Base-by-base conservation (phyloP, 2,888 invertebrate species). In the Microctonus hyperodae region DNA sequence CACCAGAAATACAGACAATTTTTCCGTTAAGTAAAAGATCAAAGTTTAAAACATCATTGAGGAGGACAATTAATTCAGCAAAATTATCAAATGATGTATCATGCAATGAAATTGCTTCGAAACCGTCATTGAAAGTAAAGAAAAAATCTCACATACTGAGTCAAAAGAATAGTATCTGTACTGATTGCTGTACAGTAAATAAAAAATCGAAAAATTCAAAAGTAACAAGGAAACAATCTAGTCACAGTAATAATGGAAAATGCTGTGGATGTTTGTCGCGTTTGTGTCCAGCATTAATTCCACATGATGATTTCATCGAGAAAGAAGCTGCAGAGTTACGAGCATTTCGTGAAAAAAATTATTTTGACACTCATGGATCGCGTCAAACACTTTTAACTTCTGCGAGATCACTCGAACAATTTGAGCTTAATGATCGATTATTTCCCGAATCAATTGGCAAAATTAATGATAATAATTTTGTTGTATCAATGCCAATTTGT, bases 281-380 rank as follows among this genome's bases (percentile, higher is more conserved):
- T 51, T 16, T 51, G n/a, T 35, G 35, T 20, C 35, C 40, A 31
- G 33, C n/a, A n/a, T 23, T 16, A 40, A 23, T 40, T 44, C 16
- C 31, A 25, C 55, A 28, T 20, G 16, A 11, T 25, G 16, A 59
- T 51, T 20, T 28, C 3, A 28, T 10, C 4, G 67, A 67, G 10
- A 22, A 48, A 2, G 31, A 67, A 20, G 53, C 37, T 0, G 5
- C 2, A 7, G 75, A 80, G 10, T 31, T 83, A 20, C 74, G 84
- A 68, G 83, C 86, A 72, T 90, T 89, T 71, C 84, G 90, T 13
- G 81, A 85, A 1, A 83, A 87, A 7, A 88, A 89, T 74, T 90
- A 87, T 74, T 89, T 89, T 68, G 89, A 90, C 71, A 88, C 88
- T n/a, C 88, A 89, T 74, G 88, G 88, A 0, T 85, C 86, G 1